These are phyloP conservation scores for Onychomys torridus DNA, from an alignment of 2,797 vertebrate species.

Conservation along the genomic window DNA sequence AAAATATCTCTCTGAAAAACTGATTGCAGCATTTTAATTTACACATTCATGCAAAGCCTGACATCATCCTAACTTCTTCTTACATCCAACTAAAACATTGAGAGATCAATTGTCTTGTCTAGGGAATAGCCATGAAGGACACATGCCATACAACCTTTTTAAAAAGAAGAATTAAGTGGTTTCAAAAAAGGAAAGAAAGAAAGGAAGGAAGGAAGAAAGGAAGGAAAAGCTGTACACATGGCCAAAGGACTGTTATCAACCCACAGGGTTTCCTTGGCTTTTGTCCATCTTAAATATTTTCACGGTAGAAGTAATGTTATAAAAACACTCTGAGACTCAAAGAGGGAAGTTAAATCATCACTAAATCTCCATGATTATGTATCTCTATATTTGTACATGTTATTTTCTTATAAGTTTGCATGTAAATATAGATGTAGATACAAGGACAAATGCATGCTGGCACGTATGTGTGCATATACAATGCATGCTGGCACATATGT, in stretches of 20 bases:
- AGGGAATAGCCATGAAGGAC: not conserved
- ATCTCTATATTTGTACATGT: not conserved
- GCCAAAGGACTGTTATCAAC: constrained; percentile 10
- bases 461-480: not conserved
- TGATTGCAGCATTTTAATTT: not conserved
- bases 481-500: not conserved
- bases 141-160: not conserved
- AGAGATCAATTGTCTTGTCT: not conserved
- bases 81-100: constrained; percentile 43
- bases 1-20: not conserved
- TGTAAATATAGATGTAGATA: not conserved
- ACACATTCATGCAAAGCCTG: not conserved
- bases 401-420: not conserved
- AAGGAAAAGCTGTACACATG: no score
- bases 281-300: constrained; percentile 67
- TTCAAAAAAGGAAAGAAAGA: not conserved
- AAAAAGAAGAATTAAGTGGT: not conserved
- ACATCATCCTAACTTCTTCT: not conserved
- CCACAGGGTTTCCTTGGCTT: constrained; percentile 49
- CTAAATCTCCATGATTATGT: not conserved
- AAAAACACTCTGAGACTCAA: constrained; percentile 64
- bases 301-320: not conserved
- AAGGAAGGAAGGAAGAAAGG: no score
- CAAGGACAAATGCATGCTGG: not conserved
- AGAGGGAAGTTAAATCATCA: constrained; percentile 37